Conservation (phyloP, 2,888 invertebrate species). For the Euzophera pinguis region DNA sequence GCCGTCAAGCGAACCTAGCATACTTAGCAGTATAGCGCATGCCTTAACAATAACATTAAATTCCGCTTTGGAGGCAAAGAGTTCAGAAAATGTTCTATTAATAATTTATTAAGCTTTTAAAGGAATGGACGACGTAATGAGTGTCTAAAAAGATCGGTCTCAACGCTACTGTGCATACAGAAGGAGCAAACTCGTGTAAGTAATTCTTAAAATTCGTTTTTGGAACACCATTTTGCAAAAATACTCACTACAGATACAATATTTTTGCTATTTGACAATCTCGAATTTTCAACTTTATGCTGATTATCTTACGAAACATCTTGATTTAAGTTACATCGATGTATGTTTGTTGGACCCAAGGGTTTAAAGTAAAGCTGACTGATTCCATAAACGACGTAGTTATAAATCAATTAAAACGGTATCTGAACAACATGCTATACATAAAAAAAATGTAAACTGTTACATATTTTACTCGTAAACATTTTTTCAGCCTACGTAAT, state of each 20-base stretch:
- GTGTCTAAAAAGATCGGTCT: slow-evolving; percentile 37
- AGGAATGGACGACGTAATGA: slow-evolving; percentile 46
- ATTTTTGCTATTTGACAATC: slow-evolving; percentile 10
- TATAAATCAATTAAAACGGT: slow-evolving; percentile 45
- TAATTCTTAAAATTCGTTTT: slow-evolving; percentile 53
- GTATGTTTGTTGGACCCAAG: slow-evolving; percentile 12
- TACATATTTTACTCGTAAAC: slow-evolving; percentile 28
- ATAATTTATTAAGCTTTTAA: slow-evolving; percentile 64
- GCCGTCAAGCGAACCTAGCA: background rate
- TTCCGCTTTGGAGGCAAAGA: slow-evolving; percentile 35
- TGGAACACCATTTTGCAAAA: slow-evolving; percentile 45
- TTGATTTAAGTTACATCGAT: background rate
- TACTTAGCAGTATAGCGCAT: background rate
- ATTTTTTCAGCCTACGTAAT: slow-evolving; percentile 21
- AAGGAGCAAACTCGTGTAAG: slow-evolving; percentile 49
- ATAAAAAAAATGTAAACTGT: slow-evolving; percentile 32
- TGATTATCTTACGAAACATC: background rate
- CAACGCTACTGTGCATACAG: slow-evolving; percentile 35
- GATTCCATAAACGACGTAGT: slow-evolving; percentile 38
- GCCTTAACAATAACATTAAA: slow-evolving; percentile 38
- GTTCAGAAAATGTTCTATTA: slow-evolving; percentile 52
- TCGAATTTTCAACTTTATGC: slow-evolving; percentile 20
- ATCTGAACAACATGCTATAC: slow-evolving; percentile 28
- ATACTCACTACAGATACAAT: slow-evolving; percentile 33
- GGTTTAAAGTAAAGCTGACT: slow-evolving; percentile 26